Evolutionary conservation across 1,140 invertebrate species (phyloP), one percentile per base, ranked within the genome.

Genomic region (Camponotus pennsylvanicus): DNA sequence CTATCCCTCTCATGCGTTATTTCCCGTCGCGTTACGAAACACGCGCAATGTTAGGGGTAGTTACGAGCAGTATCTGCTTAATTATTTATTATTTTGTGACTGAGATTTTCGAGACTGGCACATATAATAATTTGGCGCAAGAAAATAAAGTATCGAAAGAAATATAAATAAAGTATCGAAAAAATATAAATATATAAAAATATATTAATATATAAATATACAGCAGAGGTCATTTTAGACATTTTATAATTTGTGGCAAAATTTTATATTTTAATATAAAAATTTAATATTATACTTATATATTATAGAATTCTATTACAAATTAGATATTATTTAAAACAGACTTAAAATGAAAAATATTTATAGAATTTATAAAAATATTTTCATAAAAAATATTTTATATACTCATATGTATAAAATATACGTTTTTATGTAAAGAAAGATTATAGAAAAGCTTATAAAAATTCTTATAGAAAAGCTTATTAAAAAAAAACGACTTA

Each of bases 1-100:
- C n/a, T 11, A 18, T 40, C 2, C 11, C 40, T 57, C 63, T 61
- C 55, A 3, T n/a, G 15, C 34, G 66, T 71, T 80, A 59, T 15
- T 8, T 70, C 15, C 21, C 15, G 21, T 73, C 6, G 37, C 27
- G 8, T 83, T 83, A 75, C 27, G 42, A 83, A 83, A 83, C n/a
- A 59, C 18, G 18, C 8, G 3, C 40, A 49, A 59, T 4, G 27
- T 73, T 40, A 55, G 45, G 40, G 40, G 13, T 73, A 1, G 42
- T 80, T 75, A 61, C 69, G 40, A 8, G 37, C 15, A 15, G 3
- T 15, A 57, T 11, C 27, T 27, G 40, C 5, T 27, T 73, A 61
- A 83, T 83, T 61, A 27, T 73, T 45, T 34, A 34, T 3, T 27
- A 27, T 27, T 27, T 27, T 27, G 8, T 32, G 21, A 3, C 0